These are phyloP conservation scores for Adelosebastes latens DNA, from an alignment of 2,797 vertebrate genomes.

Conservation along the genomic window DNA sequence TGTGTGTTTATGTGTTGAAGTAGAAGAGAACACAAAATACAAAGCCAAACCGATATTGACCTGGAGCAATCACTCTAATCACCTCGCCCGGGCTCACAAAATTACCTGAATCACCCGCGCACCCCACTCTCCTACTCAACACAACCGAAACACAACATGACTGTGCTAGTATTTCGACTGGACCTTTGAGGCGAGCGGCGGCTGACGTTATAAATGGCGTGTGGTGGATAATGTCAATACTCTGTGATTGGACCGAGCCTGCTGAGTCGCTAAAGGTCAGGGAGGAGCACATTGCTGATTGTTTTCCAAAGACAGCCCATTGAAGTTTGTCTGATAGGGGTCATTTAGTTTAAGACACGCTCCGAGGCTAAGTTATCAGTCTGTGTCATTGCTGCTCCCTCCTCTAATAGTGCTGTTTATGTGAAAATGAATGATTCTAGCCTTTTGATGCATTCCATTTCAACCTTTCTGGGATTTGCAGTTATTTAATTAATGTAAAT, in stretches of 20 bases:
- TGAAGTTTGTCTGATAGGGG: conserved; percentile 79
- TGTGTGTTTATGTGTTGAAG: conserved; percentile 14
- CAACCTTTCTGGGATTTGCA: conserved; percentile 10
- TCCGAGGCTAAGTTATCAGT: conserved; percentile 71
- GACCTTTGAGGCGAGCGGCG: conserved; percentile 65
- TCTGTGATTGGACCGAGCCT: conserved; percentile 79
- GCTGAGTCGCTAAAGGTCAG: conserved; percentile 79
- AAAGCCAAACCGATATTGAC: not conserved
- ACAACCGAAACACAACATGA: conserved; percentile 74
- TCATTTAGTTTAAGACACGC: conserved; percentile 73
- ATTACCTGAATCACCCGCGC: conserved; percentile 13
- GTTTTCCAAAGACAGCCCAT: conserved; percentile 79
- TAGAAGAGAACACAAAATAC: not conserved
- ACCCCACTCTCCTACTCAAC: conserved; percentile 28
- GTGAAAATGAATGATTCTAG: conserved; percentile 11
- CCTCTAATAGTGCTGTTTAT: conserved; percentile 30
- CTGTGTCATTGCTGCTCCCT: conserved; percentile 61
- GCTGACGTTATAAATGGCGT: conserved; percentile 77
- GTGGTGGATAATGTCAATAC: conserved; percentile 80
- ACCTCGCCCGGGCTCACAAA: conserved; percentile 3
- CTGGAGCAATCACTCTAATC: conserved; percentile 34
- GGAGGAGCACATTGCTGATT: conserved; percentile 78
- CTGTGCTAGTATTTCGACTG: conserved; percentile 73
- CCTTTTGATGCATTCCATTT: conserved; percentile 9
- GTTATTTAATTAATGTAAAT: conserved; percentile 33